phyloP scores from a whole-genome alignment of 2,113 vertebrate species.

The Aix galericulata region DNA sequence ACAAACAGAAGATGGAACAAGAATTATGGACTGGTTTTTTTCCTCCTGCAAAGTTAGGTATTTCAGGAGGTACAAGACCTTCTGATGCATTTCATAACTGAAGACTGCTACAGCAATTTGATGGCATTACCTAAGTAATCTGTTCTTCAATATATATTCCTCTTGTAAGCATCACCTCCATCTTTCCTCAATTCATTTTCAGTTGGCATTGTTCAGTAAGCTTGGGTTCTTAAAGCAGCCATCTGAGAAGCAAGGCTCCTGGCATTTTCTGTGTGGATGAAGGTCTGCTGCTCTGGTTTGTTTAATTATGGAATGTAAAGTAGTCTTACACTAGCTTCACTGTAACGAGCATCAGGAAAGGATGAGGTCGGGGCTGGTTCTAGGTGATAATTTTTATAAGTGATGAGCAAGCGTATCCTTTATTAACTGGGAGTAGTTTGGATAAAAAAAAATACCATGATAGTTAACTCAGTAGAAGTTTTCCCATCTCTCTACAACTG shows the following conservation, averaged over 20 bases:
- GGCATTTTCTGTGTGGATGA: background rate
- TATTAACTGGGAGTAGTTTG: background rate
- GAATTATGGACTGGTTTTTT: accelerated
- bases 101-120: background rate
- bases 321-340: background rate
- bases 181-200: background rate
- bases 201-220: background rate
- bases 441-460: background rate
- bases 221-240: background rate
- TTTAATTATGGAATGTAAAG: background rate
- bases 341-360: background rate
- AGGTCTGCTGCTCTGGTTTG: background rate
- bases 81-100: background rate
- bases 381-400: background rate
- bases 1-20: background rate
- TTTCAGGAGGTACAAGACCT: background rate
- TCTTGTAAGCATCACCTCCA: background rate
- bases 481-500: background rate
- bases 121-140: background rate
- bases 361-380: background rate
- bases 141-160: background rate
- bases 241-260: background rate
- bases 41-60: background rate
- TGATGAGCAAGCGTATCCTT: background rate
- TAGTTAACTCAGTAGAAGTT: background rate